Evolutionary conservation across 1,140 invertebrate genomes (phyloP), one percentile per base, ranked within the genome.

Genomic region (Ips typographus): DNA sequence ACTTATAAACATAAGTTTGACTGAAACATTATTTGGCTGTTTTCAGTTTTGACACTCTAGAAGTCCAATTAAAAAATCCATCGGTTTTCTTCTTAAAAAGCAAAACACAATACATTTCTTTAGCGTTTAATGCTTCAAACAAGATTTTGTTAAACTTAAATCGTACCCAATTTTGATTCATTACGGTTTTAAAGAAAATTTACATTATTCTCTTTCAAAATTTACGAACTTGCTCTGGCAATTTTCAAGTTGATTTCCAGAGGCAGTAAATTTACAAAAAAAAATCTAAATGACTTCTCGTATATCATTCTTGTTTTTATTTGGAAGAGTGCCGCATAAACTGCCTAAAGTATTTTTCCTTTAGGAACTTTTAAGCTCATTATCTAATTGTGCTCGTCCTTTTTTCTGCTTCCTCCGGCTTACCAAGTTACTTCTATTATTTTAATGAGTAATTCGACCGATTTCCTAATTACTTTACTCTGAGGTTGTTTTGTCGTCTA

Each of bases 301-400:
- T 63, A 63, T 63, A 63, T 63, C 49, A 63, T 52, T 36, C 49
- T n/a, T n/a, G 43, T 63, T 52, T 38, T 51, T 65, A 65, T 65
- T 65, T 65, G 62, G 40, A 43, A 42, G 53, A 53, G 53, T 64
- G 39, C 61, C 61, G 61, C 61, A 64, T 36, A 65, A 65, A 65
- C 8, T 65, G 64, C 64, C 64, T 58, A 57, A 56, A 47, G 53
- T 44, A 36, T 47, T 65, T 65, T 65, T 43, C 22, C 53, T 65
- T 57, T 4, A n/a, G n/a, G 57, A 65, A 56, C 53, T 65, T 65
- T 65, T 65, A n/a, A 65, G 64, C 64, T 65, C 64, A 65, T 65
- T 65, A 65, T 57, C 64, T 65, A 65, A 65, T 65, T 65, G 64
- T 1, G 55, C 42, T 43, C 52, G 52, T 56, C 57, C 53, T 65